Conservation (phyloP, 2,888 invertebrate species). For the Phragmatobia fuliginosa region DNA sequence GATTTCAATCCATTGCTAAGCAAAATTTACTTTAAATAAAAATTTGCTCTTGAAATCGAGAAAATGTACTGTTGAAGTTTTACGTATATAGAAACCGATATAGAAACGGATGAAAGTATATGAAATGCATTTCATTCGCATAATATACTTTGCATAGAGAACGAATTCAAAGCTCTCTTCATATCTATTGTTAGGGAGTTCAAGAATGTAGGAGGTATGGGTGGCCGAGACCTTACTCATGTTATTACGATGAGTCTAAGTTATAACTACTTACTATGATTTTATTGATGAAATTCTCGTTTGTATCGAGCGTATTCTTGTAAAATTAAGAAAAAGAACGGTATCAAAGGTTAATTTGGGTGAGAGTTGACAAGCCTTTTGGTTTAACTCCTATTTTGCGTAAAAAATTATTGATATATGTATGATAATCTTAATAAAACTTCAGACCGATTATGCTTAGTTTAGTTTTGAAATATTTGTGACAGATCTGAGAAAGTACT, state of each 20-base stretch:
- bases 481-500: too few species aligned
- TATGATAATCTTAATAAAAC: too few species aligned
- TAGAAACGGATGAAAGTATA: constrained; percentile 37
- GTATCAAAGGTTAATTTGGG: constrained; percentile 15
- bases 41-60: constrained; percentile 27
- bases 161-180: constrained; percentile 45
- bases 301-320: constrained; percentile 35
- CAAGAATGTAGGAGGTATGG: constrained; percentile 37
- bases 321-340: constrained; percentile 18
- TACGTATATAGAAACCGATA: constrained; percentile 37
- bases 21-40: constrained; percentile 5
- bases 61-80: constrained; percentile 30
- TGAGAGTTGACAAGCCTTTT: not conserved
- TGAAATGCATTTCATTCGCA: constrained; percentile 42
- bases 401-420: too few species aligned
- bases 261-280: constrained; percentile 40
- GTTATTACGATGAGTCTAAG: constrained; percentile 54
- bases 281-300: constrained; percentile 39
- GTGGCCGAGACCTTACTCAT: constrained; percentile 43
- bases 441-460: too few species aligned
- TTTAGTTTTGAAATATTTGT: too few species aligned
- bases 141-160: constrained; percentile 47
- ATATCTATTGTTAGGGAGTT: constrained; percentile 44
- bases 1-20: not conserved
- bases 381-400: not conserved